Evolutionary conservation across 1,140 invertebrate genomes (phyloP).

Genomic region (Leptinotarsa undecemlineata): DNA sequence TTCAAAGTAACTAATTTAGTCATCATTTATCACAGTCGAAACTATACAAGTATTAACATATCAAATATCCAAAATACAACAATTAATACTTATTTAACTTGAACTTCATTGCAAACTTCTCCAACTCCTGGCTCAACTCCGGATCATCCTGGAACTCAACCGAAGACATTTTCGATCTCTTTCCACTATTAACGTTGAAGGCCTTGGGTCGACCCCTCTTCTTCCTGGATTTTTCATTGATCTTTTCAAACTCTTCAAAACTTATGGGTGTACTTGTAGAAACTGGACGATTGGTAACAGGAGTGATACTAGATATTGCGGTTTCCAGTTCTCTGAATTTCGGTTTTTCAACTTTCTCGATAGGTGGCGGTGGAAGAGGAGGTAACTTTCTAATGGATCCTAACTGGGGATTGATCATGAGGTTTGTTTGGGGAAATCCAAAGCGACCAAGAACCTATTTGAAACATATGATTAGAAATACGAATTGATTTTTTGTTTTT

Average conservation of each 20-base stretch:
- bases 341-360: slow-evolving; percentile 26
- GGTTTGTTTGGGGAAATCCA: slow-evolving; percentile 44
- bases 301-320: slow-evolving; percentile 39
- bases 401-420: slow-evolving; percentile 54
- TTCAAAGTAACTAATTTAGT: too few species aligned
- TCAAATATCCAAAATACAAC: background rate
- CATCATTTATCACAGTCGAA: too few species aligned
- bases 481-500: too few species aligned
- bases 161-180: slow-evolving; percentile 10
- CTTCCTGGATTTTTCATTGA: slow-evolving; percentile 16
- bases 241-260: slow-evolving; percentile 15
- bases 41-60: background rate
- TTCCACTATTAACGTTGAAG: slow-evolving; percentile 11
- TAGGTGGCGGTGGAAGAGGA: slow-evolving; percentile 24
- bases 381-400: slow-evolving; percentile 43
- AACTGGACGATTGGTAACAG: slow-evolving; percentile 14
- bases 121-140: slow-evolving; percentile 50
- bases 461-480: too few species aligned
- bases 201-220: slow-evolving; percentile 17
- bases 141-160: slow-evolving; percentile 53
- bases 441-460: slow-evolving; percentile 50
- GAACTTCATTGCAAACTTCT: slow-evolving; percentile 46
- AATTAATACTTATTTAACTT: slow-evolving; percentile 34
- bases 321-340: slow-evolving; percentile 35
- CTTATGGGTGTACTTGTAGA: slow-evolving; percentile 1